These are phyloP conservation scores for Istiophorus platypterus DNA, from an alignment of 2,113 vertebrate species.

Conservation along the genomic window DNA sequence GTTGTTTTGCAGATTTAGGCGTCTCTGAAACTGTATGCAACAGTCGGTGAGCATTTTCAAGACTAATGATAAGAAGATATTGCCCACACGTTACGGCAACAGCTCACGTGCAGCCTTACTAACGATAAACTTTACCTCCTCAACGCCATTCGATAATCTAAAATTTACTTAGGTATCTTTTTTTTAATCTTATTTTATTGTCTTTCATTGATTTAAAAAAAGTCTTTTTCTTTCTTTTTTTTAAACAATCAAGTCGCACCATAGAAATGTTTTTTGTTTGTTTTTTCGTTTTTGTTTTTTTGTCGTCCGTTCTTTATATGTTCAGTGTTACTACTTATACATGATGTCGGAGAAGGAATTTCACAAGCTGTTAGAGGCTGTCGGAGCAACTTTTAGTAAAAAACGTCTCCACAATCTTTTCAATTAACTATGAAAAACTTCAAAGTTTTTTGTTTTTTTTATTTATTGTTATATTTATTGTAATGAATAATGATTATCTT, in stretches of 20 bases:
- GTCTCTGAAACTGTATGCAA: constrained; percentile 43
- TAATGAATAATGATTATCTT: constrained; percentile 70
- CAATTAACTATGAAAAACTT: constrained; percentile 39
- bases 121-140: constrained; percentile 51
- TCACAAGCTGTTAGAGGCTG: constrained; percentile 44
- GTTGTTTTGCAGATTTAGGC: constrained; percentile 46
- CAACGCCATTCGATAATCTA: constrained; percentile 11
- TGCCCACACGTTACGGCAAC: constrained; percentile 4
- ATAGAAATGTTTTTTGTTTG: constrained; percentile 3
- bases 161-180: background rate
- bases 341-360: constrained; percentile 42
- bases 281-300: too few species aligned
- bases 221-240: too few species aligned
- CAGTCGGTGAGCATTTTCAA: constrained; percentile 31
- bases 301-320: constrained; percentile 4
- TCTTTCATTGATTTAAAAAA: too few species aligned
- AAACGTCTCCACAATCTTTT: constrained; percentile 37
- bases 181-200: too few species aligned
- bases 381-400: constrained; percentile 11
- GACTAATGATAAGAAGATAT: constrained; percentile 20
- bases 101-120: constrained; percentile 45
- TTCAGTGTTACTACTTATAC: constrained; percentile 55
- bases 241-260: constrained; percentile 9
- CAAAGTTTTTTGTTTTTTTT: constrained; percentile 77
- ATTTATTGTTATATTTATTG: constrained; percentile 85